Evolutionary conservation across 2,888 invertebrate genomes (phyloP).

Genomic region (Cecidostiba fungosa): DNA sequence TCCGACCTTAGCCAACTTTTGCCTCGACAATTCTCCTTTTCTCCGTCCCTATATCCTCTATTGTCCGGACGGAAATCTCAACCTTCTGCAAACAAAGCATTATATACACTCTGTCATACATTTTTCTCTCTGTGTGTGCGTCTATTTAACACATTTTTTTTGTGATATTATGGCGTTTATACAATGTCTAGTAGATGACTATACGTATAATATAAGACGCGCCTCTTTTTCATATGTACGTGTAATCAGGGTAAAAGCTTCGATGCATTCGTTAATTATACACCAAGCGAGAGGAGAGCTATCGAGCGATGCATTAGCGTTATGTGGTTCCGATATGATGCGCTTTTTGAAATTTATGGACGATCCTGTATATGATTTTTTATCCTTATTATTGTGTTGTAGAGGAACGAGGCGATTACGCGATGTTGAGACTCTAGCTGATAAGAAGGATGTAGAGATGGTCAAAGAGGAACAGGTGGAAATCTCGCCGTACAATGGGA

Average conservation of each 20-base stretch:
- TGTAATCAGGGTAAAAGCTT: slow-evolving; percentile 74
- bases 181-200: background rate
- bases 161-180: background rate
- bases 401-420: slow-evolving; percentile 80
- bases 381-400: slow-evolving; percentile 33
- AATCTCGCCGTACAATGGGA: slow-evolving; percentile 86
- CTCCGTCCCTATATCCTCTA: background rate
- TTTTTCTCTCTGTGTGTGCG: background rate
- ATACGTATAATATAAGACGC: slow-evolving; percentile 4
- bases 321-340: background rate
- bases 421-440: slow-evolving; percentile 78
- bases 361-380: background rate
- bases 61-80: background rate
- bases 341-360: background rate
- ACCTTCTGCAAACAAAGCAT: background rate
- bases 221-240: background rate
- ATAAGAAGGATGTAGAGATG: slow-evolving; percentile 71
- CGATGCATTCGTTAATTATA: slow-evolving; percentile 49
- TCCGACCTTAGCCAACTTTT: slow-evolving; percentile 47
- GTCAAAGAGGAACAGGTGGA: slow-evolving; percentile 81
- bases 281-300: background rate
- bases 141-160: background rate
- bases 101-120: background rate
- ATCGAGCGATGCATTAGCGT: slow-evolving; percentile 28
- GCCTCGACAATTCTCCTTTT: slow-evolving; percentile 1